phyloP scores from a whole-genome alignment of 2,797 vertebrate genomes.

The Sebastolobus altivelis region DNA sequence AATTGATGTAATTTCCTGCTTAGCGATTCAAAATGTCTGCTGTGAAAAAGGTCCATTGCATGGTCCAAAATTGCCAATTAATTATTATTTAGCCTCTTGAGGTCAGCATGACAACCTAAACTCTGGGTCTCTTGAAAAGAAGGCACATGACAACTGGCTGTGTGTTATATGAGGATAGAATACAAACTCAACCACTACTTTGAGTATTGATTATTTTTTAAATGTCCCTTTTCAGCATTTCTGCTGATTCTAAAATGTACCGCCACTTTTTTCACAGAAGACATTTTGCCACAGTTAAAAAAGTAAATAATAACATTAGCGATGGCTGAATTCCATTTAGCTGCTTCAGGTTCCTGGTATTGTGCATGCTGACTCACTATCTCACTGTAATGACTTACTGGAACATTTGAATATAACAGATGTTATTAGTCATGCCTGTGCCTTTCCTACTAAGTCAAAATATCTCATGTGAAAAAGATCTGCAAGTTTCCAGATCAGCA shows the following conservation, averaged over 20 bases:
- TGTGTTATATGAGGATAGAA: background rate
- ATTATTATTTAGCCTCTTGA: background rate
- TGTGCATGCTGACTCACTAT: background rate
- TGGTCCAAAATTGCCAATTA: background rate
- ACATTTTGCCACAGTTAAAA: background rate
- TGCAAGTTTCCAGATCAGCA: background rate
- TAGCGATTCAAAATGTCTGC: background rate
- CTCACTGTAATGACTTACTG: background rate
- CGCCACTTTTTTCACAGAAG: background rate
- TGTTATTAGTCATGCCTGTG: background rate
- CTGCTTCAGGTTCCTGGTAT: background rate
- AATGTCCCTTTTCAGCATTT: background rate
- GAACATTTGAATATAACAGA: background rate
- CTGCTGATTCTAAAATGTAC: background rate
- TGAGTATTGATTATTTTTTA: background rate
- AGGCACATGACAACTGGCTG: background rate
- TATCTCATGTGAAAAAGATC: no score
- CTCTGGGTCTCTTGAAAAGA: no score
- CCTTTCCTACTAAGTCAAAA: background rate
- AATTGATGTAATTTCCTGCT: background rate
- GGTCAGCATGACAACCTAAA: background rate
- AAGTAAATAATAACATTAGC: background rate
- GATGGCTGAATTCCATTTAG: background rate
- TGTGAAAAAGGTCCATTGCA: no score
- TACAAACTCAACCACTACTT: background rate